These are phyloP conservation scores for Noturus placidus DNA, from an alignment of 2,113 vertebrate genomes.

Conservation along the genomic window DNA sequence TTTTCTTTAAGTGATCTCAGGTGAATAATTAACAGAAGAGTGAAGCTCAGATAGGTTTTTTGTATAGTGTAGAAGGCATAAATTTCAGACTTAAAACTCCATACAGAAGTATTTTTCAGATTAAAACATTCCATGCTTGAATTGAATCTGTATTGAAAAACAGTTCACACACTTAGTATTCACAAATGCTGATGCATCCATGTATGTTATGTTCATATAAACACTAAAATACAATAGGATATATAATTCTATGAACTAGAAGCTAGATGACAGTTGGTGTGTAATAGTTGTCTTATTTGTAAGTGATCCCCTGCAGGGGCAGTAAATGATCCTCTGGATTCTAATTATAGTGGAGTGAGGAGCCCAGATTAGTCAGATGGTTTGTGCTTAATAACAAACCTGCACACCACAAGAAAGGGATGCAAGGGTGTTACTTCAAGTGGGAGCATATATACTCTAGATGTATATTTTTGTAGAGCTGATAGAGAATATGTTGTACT, in stretches of 20 bases:
- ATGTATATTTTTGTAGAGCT: not conserved
- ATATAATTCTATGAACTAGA: not conserved
- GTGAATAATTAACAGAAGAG: conserved; percentile 10
- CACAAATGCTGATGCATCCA: not conserved
- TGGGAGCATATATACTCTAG: not conserved
- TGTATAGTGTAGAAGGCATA: not conserved
- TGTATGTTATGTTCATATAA: not conserved
- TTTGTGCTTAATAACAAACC: conserved; percentile 10
- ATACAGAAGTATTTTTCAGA: not conserved
- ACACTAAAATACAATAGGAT: not conserved
- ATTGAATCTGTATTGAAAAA: not conserved
- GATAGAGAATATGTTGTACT: not conserved
- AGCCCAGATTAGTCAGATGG: conserved; percentile 6
- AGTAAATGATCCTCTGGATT: conserved; percentile 60
- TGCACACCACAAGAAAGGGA: not conserved
- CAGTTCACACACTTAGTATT: not conserved
- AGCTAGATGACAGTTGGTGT: not conserved
- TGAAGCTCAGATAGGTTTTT: not conserved
- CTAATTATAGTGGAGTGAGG: conserved; percentile 52
- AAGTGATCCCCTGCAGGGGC: conserved; percentile 24
- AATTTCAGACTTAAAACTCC: not conserved
- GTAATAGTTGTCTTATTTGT: conserved; percentile 3
- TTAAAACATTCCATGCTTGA: not conserved
- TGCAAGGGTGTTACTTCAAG: not conserved
- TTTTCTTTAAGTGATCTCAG: conserved; percentile 4